Base-by-base conservation (phyloP, 2,888 invertebrate genomes). In the Synanthedon andrenaeformis region DNA sequence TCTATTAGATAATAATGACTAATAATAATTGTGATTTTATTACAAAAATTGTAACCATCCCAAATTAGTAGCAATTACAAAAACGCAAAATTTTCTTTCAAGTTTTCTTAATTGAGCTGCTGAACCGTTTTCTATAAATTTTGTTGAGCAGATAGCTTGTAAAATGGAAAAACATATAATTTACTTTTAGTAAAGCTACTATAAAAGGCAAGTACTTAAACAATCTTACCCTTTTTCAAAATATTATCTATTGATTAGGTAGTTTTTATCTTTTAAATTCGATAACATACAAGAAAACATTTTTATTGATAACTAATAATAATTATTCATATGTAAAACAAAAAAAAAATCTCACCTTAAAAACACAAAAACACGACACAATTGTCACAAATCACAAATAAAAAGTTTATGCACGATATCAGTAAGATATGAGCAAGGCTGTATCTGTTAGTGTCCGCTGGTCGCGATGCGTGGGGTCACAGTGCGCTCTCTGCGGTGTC, bases 381-480 rank as follows among this genome's bases (percentile, higher is more conserved):
- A 70, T 35, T 66, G 75, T 74, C 78, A 79, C 82, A 78, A 79
- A 82, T 51, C 72, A 72, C 77, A 60, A 63, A 59, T 62, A 60
- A 57, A n/a, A 48, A 56, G 51, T 54, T 48, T 42, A 54, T 55
- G 51, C 49, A 53, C 23, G 54, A 59, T 62, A 63, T 63, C 8
- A 10, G 35, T 10, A 35, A 35, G 35, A 35, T 35, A 23, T 23
- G 23, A 23, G 23, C 23, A 35, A 35, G 35, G 35, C 35, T 67
- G 63, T 65, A 45, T 45, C n/a, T 6, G 35, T 10, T 45, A 45
- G 45, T 42, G 62, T 59, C 59, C 58, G 62, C 56, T 49, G 51
- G 54, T 56, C 71, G 75, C 75, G 75, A 67, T 64, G 58, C 67
- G 65, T 66, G 70, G 71, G 82, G 82, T 84, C 83, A 83, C 81